Percentiles rank a stretch among this genome's conserved stretches.
Evolutionary conservation across 2,113 vertebrate genomes (phyloP).

Genomic region (Noctilio leporinus): DNA sequence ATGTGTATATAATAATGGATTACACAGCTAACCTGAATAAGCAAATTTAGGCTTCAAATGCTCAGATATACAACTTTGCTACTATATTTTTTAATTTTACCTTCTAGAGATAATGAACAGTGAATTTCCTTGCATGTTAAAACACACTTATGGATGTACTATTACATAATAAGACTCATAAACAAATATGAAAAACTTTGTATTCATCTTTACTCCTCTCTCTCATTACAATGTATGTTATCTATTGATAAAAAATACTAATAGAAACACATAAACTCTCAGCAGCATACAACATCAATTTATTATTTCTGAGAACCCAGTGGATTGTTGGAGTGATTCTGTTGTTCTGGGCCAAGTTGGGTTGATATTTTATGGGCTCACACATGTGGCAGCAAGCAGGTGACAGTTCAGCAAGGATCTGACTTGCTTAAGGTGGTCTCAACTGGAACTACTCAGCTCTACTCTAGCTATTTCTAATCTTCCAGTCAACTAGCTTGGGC

Average conservation of each 20-base stretch:
- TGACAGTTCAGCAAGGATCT: not conserved
- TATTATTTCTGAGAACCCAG: not conserved
- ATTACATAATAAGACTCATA: not conserved
- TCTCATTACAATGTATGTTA: not conserved
- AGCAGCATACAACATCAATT: not conserved
- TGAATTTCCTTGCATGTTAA: not conserved
- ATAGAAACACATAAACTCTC: not conserved
- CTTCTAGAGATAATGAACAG: not conserved
- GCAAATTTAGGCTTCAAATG: slow-evolving; percentile 23
- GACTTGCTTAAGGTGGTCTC: not conserved
- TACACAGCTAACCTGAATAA: slow-evolving; percentile 56
- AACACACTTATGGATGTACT: not conserved
- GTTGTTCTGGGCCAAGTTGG: not conserved
- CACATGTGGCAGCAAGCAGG: rapidly evolving
- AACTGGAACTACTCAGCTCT: not conserved
- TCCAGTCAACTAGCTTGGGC: not conserved
- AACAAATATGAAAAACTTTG: not conserved
- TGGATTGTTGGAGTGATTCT: not conserved
- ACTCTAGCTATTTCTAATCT: not conserved
- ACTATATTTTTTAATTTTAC: not conserved
- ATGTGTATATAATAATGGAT: slow-evolving; percentile 54
- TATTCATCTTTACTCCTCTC: not conserved
- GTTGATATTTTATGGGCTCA: not conserved
- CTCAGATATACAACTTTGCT: not conserved
- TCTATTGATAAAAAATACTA: not conserved